Conservation (phyloP, 1,140 invertebrate genomes). For the Drosophila arawakana region DNA sequence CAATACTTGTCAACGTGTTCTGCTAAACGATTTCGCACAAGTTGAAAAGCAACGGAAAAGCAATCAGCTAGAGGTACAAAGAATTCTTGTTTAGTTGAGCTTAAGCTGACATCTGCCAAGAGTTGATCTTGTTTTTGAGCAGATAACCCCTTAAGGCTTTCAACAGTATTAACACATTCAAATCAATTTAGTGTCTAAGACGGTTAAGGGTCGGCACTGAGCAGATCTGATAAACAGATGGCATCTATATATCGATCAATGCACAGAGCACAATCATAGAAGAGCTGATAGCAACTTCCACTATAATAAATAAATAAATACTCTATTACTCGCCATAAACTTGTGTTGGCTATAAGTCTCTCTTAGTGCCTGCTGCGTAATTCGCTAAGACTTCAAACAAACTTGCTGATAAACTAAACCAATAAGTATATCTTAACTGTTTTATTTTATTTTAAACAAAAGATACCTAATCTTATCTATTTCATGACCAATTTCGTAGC, state of each 20-base stretch:
- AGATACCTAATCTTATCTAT: slow-evolving; percentile 10
- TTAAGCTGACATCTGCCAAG: too few species aligned
- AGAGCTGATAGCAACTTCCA: slow-evolving; percentile 52
- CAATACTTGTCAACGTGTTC: slow-evolving; percentile 8
- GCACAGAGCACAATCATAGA: slow-evolving; percentile 84
- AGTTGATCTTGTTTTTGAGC: too few species aligned
- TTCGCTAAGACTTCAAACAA: too few species aligned
- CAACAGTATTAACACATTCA: too few species aligned
- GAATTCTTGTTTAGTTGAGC: too few species aligned
- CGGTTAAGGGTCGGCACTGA: slow-evolving; percentile 77
- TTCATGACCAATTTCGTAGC: not conserved
- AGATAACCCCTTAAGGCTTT: too few species aligned
- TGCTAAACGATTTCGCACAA: slow-evolving; percentile 1
- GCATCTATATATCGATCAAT: slow-evolving; percentile 82
- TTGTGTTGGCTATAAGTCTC: too few species aligned
- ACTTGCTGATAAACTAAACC: not conserved
- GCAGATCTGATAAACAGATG: slow-evolving; percentile 84
- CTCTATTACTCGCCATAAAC: too few species aligned
- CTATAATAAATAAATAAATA: too few species aligned
- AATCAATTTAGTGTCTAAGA: too few species aligned
- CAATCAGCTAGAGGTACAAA: not conserved
- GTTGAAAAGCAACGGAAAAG: not conserved
- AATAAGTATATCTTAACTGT: not conserved
- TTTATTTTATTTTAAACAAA: not conserved
- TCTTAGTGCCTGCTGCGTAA: too few species aligned